These are phyloP conservation scores for Halictus ligatus DNA, from an alignment of 2,888 invertebrate species.

Conservation along the genomic window DNA sequence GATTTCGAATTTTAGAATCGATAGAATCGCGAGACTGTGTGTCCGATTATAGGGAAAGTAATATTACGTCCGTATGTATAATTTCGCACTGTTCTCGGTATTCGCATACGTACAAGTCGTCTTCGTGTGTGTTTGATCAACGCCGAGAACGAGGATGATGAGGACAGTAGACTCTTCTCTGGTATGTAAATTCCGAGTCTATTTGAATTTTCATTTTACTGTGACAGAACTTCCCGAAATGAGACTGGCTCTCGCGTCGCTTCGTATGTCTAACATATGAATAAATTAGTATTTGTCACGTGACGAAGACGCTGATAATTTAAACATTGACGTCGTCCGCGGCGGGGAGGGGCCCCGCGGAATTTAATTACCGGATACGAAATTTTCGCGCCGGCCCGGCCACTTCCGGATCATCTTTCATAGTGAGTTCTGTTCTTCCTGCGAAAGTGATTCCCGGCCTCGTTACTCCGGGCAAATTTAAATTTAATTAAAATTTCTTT, in stretches of 20 bases:
- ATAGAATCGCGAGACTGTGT: neutral
- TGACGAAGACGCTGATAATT: constrained; percentile 14
- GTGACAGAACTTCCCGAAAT: constrained; percentile 16
- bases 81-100: neutral
- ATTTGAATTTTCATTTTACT: constrained; percentile 22
- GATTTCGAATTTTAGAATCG: neutral
- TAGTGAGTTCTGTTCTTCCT: neutral
- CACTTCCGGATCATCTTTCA: neutral
- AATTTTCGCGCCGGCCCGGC: neutral
- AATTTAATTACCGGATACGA: constrained; percentile 18
- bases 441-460: neutral
- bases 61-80: neutral
- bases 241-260: constrained; percentile 13
- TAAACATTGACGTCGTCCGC: neutral
- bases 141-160: constrained; percentile 8
- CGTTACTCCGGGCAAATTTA: neutral
- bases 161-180: constrained; percentile 9
- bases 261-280: constrained; percentile 17
- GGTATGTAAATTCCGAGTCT: constrained; percentile 14
- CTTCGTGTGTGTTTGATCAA: constrained; percentile 2
- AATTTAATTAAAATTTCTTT: constrained; percentile 13
- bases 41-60: constrained; percentile 15
- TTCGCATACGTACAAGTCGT: neutral
- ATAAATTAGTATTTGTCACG: constrained; percentile 17
- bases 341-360: neutral